phyloP scores from a whole-genome alignment of 2,888 invertebrate species.

The Coenonympha glycerion region DNA sequence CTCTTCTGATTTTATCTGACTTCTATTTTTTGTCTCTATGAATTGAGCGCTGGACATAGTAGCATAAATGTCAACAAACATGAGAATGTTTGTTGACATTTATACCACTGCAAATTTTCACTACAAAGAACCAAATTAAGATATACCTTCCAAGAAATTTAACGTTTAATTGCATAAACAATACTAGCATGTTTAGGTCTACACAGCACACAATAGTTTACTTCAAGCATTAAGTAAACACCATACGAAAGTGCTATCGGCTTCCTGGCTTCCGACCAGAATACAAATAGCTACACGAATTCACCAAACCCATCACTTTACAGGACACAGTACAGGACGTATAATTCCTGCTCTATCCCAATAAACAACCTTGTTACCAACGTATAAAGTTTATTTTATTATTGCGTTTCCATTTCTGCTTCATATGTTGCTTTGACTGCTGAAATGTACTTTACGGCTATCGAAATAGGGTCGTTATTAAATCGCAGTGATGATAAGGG shows the following conservation, averaged over 20 bases:
- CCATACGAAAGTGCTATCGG: conserved; percentile 23
- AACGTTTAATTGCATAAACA: no score
- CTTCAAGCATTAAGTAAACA: conserved; percentile 16
- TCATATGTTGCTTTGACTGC: neutral
- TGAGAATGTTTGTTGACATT: no score
- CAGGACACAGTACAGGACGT: conserved; percentile 14
- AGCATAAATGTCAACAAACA: no score
- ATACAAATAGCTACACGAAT: conserved; percentile 23
- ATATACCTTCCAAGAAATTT: no score
- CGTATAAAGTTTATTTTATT: conserved; percentile 16
- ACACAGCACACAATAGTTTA: neutral
- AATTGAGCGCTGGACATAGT: no score
- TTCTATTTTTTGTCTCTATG: no score
- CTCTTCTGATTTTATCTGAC: no score
- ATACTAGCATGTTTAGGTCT: no score
- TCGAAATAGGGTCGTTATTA: neutral
- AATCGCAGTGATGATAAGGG: neutral
- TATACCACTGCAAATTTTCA: no score
- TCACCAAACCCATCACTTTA: conserved; percentile 15
- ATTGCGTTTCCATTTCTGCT: conserved; percentile 3
- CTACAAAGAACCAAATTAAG: no score
- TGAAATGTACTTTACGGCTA: neutral
- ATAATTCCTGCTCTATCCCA: neutral
- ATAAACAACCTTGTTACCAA: conserved; percentile 14
- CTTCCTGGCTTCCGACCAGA: conserved; percentile 16